These are phyloP conservation scores for Simalia tracyae DNA, from an alignment of 2,797 vertebrate species.

Conservation along the genomic window DNA sequence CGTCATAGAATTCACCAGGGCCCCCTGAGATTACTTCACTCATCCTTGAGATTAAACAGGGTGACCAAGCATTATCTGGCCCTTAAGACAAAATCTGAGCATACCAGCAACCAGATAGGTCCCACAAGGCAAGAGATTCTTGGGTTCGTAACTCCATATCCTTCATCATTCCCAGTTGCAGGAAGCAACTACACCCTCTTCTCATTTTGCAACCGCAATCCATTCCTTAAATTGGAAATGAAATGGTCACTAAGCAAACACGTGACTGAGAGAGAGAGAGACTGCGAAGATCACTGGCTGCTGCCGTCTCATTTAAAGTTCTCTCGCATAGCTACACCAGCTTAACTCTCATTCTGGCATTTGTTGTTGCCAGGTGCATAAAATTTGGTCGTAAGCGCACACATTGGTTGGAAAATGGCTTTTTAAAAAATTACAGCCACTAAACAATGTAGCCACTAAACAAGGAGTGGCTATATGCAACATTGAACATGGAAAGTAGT, in stretches of 20 bases:
- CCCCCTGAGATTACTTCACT: background rate
- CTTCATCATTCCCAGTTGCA: background rate
- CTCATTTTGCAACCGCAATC: background rate
- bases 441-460: background rate
- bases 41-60: background rate
- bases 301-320: background rate
- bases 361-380: background rate
- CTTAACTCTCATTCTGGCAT: background rate
- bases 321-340: background rate
- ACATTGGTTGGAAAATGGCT: background rate
- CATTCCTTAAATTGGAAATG: background rate
- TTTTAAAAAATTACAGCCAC: too few species aligned
- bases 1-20: background rate
- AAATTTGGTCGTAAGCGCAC: background rate
- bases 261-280: background rate
- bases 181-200: background rate
- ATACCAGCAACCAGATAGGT: background rate
- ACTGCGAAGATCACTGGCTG: background rate
- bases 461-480: background rate
- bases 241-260: background rate
- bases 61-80: background rate
- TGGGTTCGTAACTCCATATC: background rate
- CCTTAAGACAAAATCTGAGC: background rate
- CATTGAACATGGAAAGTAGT: background rate
- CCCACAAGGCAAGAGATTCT: background rate